A percentile compares a stretch with the other conserved stretches of the same genome.
phyloP scores from a whole-genome alignment of 2,113 vertebrate species.

The Clarias magur region DNA sequence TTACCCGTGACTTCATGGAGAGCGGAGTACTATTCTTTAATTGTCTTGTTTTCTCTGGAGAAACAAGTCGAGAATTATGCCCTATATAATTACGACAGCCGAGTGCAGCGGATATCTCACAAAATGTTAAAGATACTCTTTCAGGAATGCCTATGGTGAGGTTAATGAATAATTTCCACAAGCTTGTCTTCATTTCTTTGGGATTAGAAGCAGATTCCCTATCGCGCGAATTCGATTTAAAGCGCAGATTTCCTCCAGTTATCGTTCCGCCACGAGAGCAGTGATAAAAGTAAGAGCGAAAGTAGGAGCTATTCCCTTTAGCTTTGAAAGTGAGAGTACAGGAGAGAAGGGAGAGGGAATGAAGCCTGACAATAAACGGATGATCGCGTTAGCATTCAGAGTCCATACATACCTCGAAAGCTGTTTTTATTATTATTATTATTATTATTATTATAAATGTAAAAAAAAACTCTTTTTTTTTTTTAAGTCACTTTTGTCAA shows the following conservation, averaged over 20 bases:
- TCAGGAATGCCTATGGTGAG: conserved; percentile 59
- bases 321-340: background rate
- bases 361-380: background rate
- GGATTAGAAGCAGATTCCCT: conserved; percentile 10
- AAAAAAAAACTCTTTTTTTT: no score
- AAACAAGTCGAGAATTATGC: conserved; percentile 48
- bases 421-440: background rate
- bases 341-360: background rate
- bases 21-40: conserved; percentile 48
- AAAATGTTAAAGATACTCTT: conserved; percentile 65
- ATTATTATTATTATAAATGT: no score
- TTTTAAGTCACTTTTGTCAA: conserved; percentile 44
- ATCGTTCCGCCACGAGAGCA: background rate
- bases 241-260: background rate
- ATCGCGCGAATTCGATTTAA: background rate
- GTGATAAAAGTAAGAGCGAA: background rate
- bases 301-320: background rate
- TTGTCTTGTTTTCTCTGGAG: conserved; percentile 56
- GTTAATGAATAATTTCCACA: conserved; percentile 73
- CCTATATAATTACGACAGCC: conserved; percentile 49
- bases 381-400: conserved; percentile 41
- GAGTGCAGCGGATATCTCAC: conserved; percentile 49
- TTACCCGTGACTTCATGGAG: conserved; percentile 53
- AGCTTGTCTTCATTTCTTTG: conserved; percentile 34
- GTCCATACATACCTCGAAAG: background rate